Percentiles rank a stretch among this genome's conserved stretches.
Conservation (phyloP, 2,113 vertebrate genomes). For the Balaeniceps rex region DNA sequence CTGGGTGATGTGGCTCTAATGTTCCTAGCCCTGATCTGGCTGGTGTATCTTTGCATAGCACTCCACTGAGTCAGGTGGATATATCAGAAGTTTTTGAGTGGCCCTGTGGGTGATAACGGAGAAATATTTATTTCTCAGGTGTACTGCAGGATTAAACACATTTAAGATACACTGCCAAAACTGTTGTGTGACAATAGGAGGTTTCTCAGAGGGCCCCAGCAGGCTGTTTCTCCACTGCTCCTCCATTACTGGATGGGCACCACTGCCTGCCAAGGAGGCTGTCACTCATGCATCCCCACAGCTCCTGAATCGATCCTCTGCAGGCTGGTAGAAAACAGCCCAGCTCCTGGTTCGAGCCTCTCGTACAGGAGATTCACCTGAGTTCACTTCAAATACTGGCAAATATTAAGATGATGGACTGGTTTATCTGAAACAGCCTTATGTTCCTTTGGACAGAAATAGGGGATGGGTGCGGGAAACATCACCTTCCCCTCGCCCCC, state of each 20-base stretch:
- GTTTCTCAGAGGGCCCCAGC: background rate
- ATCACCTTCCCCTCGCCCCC: background rate
- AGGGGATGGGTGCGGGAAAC: background rate
- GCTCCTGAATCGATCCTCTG: background rate
- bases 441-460: background rate
- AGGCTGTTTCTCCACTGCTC: background rate
- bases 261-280: background rate
- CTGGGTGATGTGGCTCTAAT: background rate
- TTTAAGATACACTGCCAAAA: background rate
- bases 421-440: background rate
- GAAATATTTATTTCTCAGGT: conserved; percentile 21
- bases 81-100: background rate
- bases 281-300: fast-evolving
- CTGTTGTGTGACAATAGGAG: background rate
- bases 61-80: background rate
- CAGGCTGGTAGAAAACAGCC: background rate
- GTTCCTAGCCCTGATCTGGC: background rate
- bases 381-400: background rate
- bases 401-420: background rate
- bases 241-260: background rate
- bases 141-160: background rate
- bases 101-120: background rate
- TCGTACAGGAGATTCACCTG: background rate
- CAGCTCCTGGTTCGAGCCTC: background rate
- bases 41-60: background rate